Evolutionary conservation across 2,113 vertebrate species (phyloP).

Genomic region (Hemibagrus wyckioides): DNA sequence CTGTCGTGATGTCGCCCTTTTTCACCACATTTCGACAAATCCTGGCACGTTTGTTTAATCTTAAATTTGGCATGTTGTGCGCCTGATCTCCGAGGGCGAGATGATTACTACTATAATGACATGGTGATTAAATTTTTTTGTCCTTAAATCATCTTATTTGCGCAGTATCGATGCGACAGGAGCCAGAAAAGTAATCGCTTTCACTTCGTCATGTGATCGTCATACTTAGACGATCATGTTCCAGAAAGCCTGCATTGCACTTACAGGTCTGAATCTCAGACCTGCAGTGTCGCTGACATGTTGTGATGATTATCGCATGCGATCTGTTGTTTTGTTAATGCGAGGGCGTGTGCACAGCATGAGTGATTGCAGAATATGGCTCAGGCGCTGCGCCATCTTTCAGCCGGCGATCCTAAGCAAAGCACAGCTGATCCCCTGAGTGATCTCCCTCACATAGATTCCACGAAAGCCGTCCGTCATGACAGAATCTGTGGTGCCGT

Average conservation of each 20-base stretch:
- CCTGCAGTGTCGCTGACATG: not conserved
- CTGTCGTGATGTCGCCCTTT: not conserved
- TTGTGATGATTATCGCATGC: not conserved
- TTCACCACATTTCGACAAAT: slow-evolving; percentile 20
- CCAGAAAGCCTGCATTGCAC: not conserved
- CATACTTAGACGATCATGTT: not conserved
- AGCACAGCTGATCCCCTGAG: not conserved
- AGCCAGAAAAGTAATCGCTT: not conserved
- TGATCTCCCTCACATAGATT: not conserved
- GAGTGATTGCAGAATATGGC: not conserved
- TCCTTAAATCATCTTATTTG: no score
- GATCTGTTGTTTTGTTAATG: not conserved
- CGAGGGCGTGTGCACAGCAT: not conserved
- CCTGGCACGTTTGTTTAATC: not conserved
- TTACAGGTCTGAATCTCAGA: not conserved
- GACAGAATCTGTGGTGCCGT: not conserved
- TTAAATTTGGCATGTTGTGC: slow-evolving; percentile 16
- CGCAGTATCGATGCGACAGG: not conserved
- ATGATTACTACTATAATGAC: not conserved
- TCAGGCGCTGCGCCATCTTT: not conserved
- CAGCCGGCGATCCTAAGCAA: not conserved
- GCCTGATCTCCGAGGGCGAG: no score
- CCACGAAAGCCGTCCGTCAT: not conserved
- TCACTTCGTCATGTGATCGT: no score
- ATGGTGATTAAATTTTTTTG: not conserved